Base-by-base conservation (phyloP, 1,140 invertebrate genomes). In the Heliconius hermathena region DNA sequence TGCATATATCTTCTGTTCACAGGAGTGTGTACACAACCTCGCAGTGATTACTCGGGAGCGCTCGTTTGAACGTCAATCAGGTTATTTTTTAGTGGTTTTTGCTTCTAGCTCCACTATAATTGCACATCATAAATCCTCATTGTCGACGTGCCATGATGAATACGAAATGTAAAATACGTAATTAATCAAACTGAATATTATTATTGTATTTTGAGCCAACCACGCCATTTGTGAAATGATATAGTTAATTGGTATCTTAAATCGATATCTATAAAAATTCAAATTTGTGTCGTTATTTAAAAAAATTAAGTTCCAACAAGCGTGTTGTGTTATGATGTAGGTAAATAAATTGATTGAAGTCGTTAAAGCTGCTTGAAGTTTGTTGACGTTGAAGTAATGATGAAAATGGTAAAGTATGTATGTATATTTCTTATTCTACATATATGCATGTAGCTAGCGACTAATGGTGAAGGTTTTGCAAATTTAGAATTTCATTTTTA, bases 61-160 rank as follows among this genome's bases (percentile, higher is more conserved):
- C 54, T 74, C 73, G 73, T 74, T 79, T 74, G 46, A 74, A 75
- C 83, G 83, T 87, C 87, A 87, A 86, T 86, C 86, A 87, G 20
- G 60, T 71, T 66, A 74, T 79, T 79, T 79, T 79, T 79, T 74
- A 79, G 54, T 60, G 46, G 73, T 79, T 74, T 88, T 89, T 88
- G 84, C 83, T 78, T 78, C 80, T 76, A 57, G 73, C 77, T 49
- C 77, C 36, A 74, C 77, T 82, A 84, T 88, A 87, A 90, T 90
- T 90, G 86, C 83, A 87, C 83, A 79, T 90, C 88, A 87, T 90
- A 89, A 90, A 90, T 90, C 83, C 76, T 85, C 83, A 85, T 85
- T 85, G 85, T 87, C 84, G 88, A 87, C 85, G 82, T 81, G 84
- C 82, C 83, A 83, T 88, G 87, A 90, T 88, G 84, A 87, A 90